Evolutionary conservation across 2,888 invertebrate species (phyloP).

Genomic region (Aethes cnicana): DNA sequence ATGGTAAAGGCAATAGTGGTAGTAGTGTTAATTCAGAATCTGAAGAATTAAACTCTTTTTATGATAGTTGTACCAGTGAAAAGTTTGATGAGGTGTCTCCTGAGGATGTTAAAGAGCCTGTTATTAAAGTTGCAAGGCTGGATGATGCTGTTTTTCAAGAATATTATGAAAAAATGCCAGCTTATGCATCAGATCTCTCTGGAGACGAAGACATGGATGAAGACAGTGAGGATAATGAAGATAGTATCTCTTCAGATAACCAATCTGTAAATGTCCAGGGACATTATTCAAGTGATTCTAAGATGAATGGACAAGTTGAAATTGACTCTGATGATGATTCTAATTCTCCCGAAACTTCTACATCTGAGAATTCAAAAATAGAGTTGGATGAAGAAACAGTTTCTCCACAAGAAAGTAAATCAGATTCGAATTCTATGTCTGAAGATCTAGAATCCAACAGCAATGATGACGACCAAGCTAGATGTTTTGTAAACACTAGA

Average conservation of each 20-base stretch:
- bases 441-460: conserved; percentile 19
- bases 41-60: conserved; percentile 50
- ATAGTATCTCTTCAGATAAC: background rate
- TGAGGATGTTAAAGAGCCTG: conserved; percentile 41
- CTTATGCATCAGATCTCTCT: conserved; percentile 19
- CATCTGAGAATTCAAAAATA: conserved; percentile 25
- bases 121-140: conserved; percentile 54
- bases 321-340: conserved; percentile 31
- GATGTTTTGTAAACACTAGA: conserved; percentile 69
- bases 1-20: background rate
- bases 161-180: conserved; percentile 49
- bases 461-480: conserved; percentile 41
- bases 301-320: conserved; percentile 25
- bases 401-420: conserved; percentile 33
- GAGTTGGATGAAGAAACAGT: conserved; percentile 35
- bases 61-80: conserved; percentile 67
- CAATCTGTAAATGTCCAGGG: background rate
- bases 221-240: conserved; percentile 10
- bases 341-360: conserved; percentile 35
- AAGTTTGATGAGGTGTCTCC: conserved; percentile 36
- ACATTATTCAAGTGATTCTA: background rate
- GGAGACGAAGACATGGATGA: conserved; percentile 13
- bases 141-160: conserved; percentile 54
- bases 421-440: background rate
- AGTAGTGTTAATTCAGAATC: conserved; percentile 26